Base-by-base conservation (phyloP, 2,113 vertebrate species). In the Macroglossus sobrinus region DNA sequence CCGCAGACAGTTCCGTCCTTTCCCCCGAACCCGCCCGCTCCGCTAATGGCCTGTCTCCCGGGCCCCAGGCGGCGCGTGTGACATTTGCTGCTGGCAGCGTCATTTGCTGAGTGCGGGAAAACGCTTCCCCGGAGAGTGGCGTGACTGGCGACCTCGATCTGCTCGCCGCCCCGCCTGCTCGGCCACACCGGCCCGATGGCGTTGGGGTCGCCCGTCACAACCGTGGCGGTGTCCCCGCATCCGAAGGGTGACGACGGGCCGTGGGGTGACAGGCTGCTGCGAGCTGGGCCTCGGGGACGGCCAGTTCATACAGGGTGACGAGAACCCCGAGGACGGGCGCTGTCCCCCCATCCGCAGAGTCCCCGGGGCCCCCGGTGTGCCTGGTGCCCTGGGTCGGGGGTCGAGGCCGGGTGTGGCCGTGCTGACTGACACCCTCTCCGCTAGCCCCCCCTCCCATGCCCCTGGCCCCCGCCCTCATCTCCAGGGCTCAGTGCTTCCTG, bases 21-120 rank as follows among this genome's bases (percentile, higher is more conserved):
- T 97, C 74, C 57, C 59, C 75, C 30, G 81, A 57, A 69, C 79
- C 35, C 78, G 89, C 72, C 91, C 91, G 81, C 57, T 84, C 55
- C 53, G 88, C 96, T 95, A 57, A 84, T 61, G 38, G 24, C 76
- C 93, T 61, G 13, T 84, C 92, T 94, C 82, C 84, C 61, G 78
- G 74, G 94, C 87, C 95, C 96, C 96, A 94, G 57, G n/a, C 84
- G 89, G 90, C 91, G 68, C 84, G 7, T 91, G 91, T 97, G 98
- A 97, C 97, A 97, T 97, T 98, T 98, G 95, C 96, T 87, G 84
- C 69, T 76, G 69, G 92, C 96, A 93, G 81, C 85, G 94, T 97
- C 93, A 86, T 97, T 96, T 97, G 92, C 96, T 78, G 90, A 96
- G 88, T 94, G 86, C 50, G 92, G 18, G 15, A 69, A 33, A 57